Percentiles rank a stretch among this genome's conserved stretches.
These are phyloP conservation scores for Cassiopea xamachana DNA, from an alignment of 30 jellyfish, hydroid and myxozoan genomes.

Conservation along the genomic window DNA sequence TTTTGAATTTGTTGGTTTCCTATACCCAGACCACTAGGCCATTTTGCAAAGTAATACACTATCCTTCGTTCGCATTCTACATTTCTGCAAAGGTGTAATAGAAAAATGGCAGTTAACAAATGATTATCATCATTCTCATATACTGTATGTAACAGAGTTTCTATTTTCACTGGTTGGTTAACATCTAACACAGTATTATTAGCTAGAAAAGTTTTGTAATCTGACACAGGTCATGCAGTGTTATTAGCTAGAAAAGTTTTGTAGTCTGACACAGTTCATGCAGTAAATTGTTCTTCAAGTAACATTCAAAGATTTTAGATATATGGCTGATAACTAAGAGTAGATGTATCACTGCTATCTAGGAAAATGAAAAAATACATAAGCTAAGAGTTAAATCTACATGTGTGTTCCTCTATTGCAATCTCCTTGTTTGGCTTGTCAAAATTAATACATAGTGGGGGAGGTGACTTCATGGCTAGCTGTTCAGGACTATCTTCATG, in stretches of 20 bases:
- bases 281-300: neutral
- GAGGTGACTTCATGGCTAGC: slow-evolving; percentile 37
- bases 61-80: slow-evolving; percentile 8
- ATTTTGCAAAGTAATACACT: slow-evolving; percentile 4
- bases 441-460: slow-evolving; percentile 44
- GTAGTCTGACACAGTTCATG: neutral
- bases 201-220: neutral
- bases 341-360: slow-evolving; percentile 11
- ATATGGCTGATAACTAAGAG: slow-evolving; percentile 15
- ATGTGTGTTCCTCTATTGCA: slow-evolving; percentile 25
- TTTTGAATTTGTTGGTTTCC: neutral
- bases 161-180: slow-evolving; percentile 14
- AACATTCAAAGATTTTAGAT: neutral
- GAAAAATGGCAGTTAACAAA: neutral
- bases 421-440: slow-evolving; percentile 49
- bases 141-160: neutral
- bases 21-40: slow-evolving; percentile 16
- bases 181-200: slow-evolving; percentile 1
- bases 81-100: slow-evolving; percentile 9
- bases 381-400: slow-evolving; percentile 35
- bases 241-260: neutral
- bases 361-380: neutral
- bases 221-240: neutral
- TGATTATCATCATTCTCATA: slow-evolving; percentile 18
- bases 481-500: slow-evolving; percentile 45